Conservation (phyloP, 1,140 invertebrate species). For the Euwallacea fornicatus region DNA sequence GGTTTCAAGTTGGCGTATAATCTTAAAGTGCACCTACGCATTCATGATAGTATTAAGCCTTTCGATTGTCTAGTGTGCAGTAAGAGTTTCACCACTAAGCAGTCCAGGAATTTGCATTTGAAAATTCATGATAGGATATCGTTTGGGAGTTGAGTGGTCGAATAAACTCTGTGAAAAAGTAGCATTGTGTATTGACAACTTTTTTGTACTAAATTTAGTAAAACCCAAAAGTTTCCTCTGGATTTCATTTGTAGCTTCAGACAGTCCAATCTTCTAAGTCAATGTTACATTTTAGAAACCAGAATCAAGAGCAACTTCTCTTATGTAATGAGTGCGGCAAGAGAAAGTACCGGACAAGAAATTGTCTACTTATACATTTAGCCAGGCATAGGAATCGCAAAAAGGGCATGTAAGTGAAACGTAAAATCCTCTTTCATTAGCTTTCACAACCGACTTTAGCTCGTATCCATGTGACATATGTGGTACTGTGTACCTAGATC, state of each 20-base stretch:
- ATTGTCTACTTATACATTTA: conserved; percentile 6
- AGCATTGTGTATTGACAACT: conserved; percentile 40
- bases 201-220: background rate
- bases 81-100: conserved; percentile 54
- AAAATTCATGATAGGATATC: conserved; percentile 22
- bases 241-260: too few relatives aligned
- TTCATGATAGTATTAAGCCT: conserved; percentile 70
- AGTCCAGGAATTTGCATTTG: conserved; percentile 38
- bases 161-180: conserved; percentile 25
- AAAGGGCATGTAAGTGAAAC: conserved; percentile 50
- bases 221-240: too few relatives aligned
- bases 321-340: background rate
- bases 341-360: background rate
- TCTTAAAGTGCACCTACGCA: conserved; percentile 61
- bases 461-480: conserved; percentile 65
- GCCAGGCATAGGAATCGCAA: background rate
- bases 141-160: conserved; percentile 1
- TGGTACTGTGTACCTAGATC: conserved; percentile 68
- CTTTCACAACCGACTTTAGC: background rate
- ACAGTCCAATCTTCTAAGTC: too few relatives aligned
- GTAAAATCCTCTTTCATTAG: too few relatives aligned
- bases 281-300: too few relatives aligned
- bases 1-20: conserved; percentile 36
- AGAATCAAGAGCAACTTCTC: too few relatives aligned
- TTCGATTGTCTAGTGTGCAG: conserved; percentile 69